Evolutionary conservation across 30 jellyfish, hydroid and myxozoan genomes (phyloP).

Genomic region (Mastigias papua): DNA sequence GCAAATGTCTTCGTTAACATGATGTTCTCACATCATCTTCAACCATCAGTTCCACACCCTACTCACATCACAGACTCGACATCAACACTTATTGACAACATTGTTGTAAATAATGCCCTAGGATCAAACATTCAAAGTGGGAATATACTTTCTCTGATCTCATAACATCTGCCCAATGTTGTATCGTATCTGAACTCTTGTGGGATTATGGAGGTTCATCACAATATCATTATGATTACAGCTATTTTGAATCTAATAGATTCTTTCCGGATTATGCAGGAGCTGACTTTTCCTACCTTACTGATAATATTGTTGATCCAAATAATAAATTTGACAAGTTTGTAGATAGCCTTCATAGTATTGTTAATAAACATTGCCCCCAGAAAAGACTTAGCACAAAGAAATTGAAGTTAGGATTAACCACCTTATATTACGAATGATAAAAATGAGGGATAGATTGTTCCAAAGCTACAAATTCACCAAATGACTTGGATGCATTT

Average conservation of each 20-base stretch:
- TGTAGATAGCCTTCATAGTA: not conserved
- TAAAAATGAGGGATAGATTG: slow-evolving; percentile 5
- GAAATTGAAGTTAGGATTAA: slow-evolving; percentile 7
- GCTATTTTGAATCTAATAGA: not conserved
- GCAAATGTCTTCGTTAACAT: not conserved
- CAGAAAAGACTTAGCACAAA: not conserved
- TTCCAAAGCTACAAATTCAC: slow-evolving; percentile 48
- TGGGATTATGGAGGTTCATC: not conserved
- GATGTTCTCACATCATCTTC: not conserved
- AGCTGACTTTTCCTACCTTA: not conserved
- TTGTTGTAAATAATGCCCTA: not conserved
- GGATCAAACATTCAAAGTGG: slow-evolving; percentile 2
- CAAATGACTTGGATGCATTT: slow-evolving; percentile 26
- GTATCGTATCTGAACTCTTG: too few species aligned
- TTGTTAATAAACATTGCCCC: not conserved
- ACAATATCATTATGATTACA: not conserved
- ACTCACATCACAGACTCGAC: not conserved
- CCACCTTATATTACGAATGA: not conserved
- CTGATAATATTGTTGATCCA: not conserved
- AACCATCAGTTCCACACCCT: slow-evolving; percentile 12
- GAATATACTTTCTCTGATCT: not conserved
- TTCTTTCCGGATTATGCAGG: not conserved
- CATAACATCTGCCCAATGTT: slow-evolving; percentile 19
- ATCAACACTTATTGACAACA: slow-evolving; percentile 3
- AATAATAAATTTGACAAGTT: not conserved